Evolutionary conservation across 2,113 vertebrate genomes (phyloP), one percentile per base, ranked within the genome.

Genomic region (Lamprologus speciosus): DNA sequence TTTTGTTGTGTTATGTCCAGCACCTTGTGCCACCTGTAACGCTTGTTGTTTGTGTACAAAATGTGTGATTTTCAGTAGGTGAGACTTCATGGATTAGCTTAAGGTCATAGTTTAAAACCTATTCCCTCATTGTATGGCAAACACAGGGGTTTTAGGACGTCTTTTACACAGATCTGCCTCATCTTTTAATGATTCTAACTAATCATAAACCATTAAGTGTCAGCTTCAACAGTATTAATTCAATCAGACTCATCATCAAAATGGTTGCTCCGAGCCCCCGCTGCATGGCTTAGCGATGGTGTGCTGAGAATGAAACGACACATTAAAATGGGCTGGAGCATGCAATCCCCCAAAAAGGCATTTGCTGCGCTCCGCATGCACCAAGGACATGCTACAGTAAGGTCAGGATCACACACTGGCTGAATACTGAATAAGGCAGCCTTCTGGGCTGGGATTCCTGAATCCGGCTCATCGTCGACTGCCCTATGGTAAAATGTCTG

Each of bases 321-420:
- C 92, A 94, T 95, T 92, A 94, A 93, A 95, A 94, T 95, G 93
- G 91, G 86, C 37, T 91, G 82, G 90, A 91, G 93, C 93, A 92
- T 94, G 88, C 94, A 94, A 92, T 92, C 88, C 94, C 87, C 88
- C 88, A 93, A 94, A 95, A 95, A 95, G 91, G 91, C 91, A 92
- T 94, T 95, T 93, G 91, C 90, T 91, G 92, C 85, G 88, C 90
- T 94, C 91, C 85, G 85, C 91, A 93, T 94, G 94, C 93, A 92
- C 90, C 95, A 95, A 96, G 95, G 96, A 96, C 94, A 89, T 91
- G 91, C 91, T 93, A 94, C 93, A 93, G 91, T 95, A 94, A 96
- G 95, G 96, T 96, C 95, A 93, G 94, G 91, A 95, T 95, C 94
- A 94, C 81, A 95, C 94, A 93, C 87, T 57, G 70, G 79, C 81